Evolutionary conservation across 2,797 vertebrate genomes (phyloP).

Genomic region (Gambusia yucatana): DNA sequence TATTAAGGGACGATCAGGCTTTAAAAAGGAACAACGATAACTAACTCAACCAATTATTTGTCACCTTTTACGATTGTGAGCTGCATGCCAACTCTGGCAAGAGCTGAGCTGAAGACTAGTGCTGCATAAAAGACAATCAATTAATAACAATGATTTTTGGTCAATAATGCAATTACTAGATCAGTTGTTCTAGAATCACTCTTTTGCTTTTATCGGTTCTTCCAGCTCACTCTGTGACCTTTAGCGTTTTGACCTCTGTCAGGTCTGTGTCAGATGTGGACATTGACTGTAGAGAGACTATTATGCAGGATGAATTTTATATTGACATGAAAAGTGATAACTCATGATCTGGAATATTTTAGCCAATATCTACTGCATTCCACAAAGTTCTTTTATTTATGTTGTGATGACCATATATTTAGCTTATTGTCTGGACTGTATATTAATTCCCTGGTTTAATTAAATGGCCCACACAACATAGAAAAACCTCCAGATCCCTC

Average conservation of each 20-base stretch:
- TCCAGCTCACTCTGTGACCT: background rate
- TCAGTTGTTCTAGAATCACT: background rate
- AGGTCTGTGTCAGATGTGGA: background rate
- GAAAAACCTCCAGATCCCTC: background rate
- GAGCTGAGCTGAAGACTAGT: background rate
- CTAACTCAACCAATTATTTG: no score
- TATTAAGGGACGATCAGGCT: background rate
- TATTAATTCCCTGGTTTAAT: background rate
- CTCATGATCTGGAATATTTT: background rate
- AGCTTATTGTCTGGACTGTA: background rate
- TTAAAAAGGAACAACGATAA: background rate
- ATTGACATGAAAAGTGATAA: background rate
- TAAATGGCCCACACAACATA: background rate
- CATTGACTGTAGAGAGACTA: background rate
- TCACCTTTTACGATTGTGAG: no score
- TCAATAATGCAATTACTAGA: background rate
- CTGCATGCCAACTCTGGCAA: background rate
- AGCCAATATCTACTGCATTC: background rate
- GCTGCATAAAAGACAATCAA: background rate
- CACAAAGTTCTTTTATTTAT: background rate
- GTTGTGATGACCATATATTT: background rate
- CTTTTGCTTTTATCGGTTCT: background rate
- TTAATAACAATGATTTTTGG: background rate
- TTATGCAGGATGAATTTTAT: background rate
- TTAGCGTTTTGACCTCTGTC: background rate